Conservation (phyloP, 2,888 invertebrate genomes). For the Clusia tigrina region DNA sequence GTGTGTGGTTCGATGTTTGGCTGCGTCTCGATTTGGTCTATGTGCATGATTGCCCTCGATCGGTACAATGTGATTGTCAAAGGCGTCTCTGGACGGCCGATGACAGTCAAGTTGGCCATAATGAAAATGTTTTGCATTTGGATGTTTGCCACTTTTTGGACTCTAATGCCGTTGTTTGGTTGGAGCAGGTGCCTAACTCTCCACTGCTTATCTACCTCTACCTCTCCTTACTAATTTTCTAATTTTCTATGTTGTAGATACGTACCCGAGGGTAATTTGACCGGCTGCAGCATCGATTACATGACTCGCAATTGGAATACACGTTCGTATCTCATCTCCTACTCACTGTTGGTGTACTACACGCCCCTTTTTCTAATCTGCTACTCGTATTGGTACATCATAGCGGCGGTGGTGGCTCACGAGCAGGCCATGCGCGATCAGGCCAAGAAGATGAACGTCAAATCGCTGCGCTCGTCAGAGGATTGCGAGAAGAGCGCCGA, state of each 20-base stretch:
- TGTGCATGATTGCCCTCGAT: conserved; percentile 89
- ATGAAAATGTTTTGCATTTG: conserved; percentile 67
- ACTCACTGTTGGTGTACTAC: conserved; percentile 65
- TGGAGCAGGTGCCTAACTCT: conserved; percentile 67
- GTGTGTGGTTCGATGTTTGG: conserved; percentile 78
- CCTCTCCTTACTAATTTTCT: conserved; percentile 66
- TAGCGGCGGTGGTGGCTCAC: conserved; percentile 68
- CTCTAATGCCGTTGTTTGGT: conserved; percentile 68
- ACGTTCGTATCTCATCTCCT: conserved; percentile 66
- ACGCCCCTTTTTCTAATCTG: conserved; percentile 67
- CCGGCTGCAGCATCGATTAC: conserved; percentile 69
- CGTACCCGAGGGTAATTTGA: conserved; percentile 72
- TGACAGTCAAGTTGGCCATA: conserved; percentile 67
- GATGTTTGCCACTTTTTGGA: conserved; percentile 67
- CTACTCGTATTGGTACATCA: conserved; percentile 70
- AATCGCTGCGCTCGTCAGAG: conserved; percentile 67
- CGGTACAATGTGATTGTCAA: conserved; percentile 92
- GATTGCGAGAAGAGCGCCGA: conserved; percentile 67
- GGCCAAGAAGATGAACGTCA: conserved; percentile 73
- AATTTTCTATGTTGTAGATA: conserved; percentile 64
- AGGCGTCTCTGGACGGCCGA: conserved; percentile 70
- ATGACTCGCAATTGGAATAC: conserved; percentile 65
- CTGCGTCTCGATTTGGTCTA: conserved; percentile 87
- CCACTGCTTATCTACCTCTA: conserved; percentile 66
- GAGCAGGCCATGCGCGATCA: conserved; percentile 70